These are phyloP conservation scores for Tupaia chinensis DNA, from an alignment of 2,113 vertebrate genomes.

Conservation along the genomic window DNA sequence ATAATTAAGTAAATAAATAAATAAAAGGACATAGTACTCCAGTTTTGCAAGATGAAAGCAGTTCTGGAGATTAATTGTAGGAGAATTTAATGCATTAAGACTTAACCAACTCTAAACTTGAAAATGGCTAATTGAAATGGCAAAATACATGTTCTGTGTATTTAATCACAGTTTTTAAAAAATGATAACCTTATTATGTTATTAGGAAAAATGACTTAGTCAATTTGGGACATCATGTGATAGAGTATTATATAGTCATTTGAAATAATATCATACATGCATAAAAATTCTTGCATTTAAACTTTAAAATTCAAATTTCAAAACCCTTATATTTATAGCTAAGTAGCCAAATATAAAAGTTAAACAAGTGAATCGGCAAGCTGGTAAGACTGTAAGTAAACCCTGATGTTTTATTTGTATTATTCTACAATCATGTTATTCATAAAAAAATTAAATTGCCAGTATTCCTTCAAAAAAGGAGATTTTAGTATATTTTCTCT, in stretches of 20 bases:
- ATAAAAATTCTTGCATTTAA: slow-evolving; percentile 26
- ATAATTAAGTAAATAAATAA: too few relatives aligned
- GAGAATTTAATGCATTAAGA: neutral
- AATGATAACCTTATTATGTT: neutral
- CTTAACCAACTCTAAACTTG: neutral
- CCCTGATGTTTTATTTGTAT: neutral
- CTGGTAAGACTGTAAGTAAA: neutral
- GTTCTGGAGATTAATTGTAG: neutral
- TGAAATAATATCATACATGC: slow-evolving; percentile 3
- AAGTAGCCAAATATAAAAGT: neutral
- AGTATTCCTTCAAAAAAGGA: neutral
- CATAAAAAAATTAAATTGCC: slow-evolving; percentile 18
- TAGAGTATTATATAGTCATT: neutral
- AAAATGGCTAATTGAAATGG: neutral
- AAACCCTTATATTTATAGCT: neutral
- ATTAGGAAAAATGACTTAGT: neutral
- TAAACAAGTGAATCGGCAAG: neutral
- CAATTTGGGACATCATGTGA: neutral
- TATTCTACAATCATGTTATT: neutral
- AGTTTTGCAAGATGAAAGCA: neutral
- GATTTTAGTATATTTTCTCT: neutral
- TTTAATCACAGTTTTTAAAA: neutral
- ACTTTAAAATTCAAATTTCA: neutral
- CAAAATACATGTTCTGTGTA: neutral
- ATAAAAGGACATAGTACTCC: neutral